Base-by-base conservation (phyloP, 2,797 vertebrate genomes). In the Cossypha caffra region DNA sequence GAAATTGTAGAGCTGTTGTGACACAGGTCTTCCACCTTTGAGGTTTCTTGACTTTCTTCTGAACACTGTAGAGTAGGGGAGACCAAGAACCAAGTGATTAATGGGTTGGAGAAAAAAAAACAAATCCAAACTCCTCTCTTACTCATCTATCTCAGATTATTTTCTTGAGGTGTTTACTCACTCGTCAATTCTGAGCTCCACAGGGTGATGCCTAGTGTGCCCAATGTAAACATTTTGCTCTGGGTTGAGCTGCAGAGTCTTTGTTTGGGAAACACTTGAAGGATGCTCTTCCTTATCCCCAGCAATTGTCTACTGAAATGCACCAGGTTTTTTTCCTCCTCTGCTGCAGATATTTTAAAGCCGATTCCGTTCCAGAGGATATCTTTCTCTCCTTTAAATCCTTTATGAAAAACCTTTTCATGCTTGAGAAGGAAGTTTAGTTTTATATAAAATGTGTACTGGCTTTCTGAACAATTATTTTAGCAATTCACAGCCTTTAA, bases 301-400 rank as follows among this genome's bases (percentile, higher is more conserved):
- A 17, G 19, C 5, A 28, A 69, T 71, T 92, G 17, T 64, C 50
- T 82, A 86, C 45, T 28, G 12, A 87, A 91, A 71, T 4, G 5
- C 15, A 57, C 3, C 2, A 8, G 7, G 1, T 37, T 54, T 38
- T 55, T 75, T 55, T 29, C 26, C 18, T 72, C 13, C 16, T 48
- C 19, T 73, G 15, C 6, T 3, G 2, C n/a, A 71, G 51, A 33
- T 85, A 59, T 85, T 76, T 69, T 81, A 68, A 93, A 87, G 31
- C n/a, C 0, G 1, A 8, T 92, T 79, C 19, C 7, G 11, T 50
- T 72, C 54, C 47, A 83, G 19, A 73, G 31, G 18, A 31, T 75
- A n/a, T 64, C 4, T 51, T 82, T 72, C 25, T 88, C 10, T 35
- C 14, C 47, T 79, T 29, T 74, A 93, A 95, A 89, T 87, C 33